phyloP scores from a whole-genome alignment of 1,140 invertebrate species.

The Agrypnia vestita region DNA sequence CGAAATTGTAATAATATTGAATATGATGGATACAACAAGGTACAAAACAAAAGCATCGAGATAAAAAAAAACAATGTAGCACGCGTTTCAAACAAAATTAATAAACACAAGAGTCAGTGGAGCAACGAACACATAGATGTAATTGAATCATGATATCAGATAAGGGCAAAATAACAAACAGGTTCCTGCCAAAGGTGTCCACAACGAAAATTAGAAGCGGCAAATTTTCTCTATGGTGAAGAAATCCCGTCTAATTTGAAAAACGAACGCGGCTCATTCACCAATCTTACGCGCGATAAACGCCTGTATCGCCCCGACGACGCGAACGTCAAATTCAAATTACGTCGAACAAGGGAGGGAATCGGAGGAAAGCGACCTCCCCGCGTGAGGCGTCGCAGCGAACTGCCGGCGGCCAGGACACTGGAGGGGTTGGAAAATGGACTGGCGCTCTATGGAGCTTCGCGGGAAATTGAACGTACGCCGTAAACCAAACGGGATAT shows the following conservation, averaged over 20 bases:
- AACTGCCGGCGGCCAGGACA: background rate
- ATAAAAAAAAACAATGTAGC: too few species aligned
- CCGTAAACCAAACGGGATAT: background rate
- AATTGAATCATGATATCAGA: too few species aligned
- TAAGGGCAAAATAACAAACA: too few species aligned
- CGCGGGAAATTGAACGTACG: conserved; percentile 11
- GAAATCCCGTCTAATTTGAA: background rate
- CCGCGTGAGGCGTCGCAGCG: background rate
- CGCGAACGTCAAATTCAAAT: conserved; percentile 26
- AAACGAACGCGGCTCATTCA: conserved; percentile 4
- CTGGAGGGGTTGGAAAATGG: conserved; percentile 8
- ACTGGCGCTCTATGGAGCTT: conserved; percentile 7
- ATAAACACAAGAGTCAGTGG: too few species aligned
- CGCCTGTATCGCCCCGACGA: too few species aligned
- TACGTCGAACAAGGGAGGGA: background rate
- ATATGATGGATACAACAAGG: too few species aligned
- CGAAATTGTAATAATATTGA: too few species aligned
- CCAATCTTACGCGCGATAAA: background rate
- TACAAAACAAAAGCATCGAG: too few species aligned
- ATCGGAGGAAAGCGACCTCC: background rate
- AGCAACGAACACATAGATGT: too few species aligned
- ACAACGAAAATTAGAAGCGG: too few species aligned
- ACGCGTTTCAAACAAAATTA: too few species aligned
- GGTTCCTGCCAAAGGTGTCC: too few species aligned
- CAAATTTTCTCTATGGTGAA: background rate